Conservation (phyloP, 1,140 invertebrate species). For the Carposina sasakii region DNA sequence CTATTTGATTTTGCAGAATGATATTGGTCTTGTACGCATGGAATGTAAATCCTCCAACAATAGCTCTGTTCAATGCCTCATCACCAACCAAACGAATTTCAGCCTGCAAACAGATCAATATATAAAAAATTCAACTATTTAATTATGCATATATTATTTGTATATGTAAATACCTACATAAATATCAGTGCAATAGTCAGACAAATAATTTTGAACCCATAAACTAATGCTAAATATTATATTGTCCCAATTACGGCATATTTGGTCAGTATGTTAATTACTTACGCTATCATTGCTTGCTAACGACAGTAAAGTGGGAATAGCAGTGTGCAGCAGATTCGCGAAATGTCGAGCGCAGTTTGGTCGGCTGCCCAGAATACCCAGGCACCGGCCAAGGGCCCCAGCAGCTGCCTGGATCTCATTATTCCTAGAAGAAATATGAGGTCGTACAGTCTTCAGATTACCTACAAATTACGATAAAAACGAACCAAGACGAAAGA, state of each 20-base stretch:
- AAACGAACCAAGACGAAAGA: conserved; percentile 10
- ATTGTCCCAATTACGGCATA: background rate
- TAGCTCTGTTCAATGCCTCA: conserved; percentile 64
- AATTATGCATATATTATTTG: too few relatives aligned
- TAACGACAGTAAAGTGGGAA: conserved; percentile 55
- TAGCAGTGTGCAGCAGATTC: conserved; percentile 55
- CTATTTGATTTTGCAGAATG: conserved; percentile 62
- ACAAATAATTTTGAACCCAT: too few relatives aligned
- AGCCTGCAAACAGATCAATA: conserved; percentile 44
- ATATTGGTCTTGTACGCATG: conserved; percentile 66
- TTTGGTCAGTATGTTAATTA: conserved; percentile 14
- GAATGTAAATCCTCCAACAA: conserved; percentile 63
- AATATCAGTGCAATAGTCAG: too few relatives aligned
- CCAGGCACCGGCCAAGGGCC: conserved; percentile 59
- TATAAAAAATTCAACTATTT: conserved; percentile 7
- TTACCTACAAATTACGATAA: conserved; percentile 11
- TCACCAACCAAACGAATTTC: conserved; percentile 66
- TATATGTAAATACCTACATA: too few relatives aligned
- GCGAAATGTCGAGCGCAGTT: conserved; percentile 61
- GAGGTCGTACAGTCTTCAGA: conserved; percentile 17
- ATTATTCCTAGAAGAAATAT: conserved; percentile 53
- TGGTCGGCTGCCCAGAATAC: conserved; percentile 55
- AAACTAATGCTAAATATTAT: too few relatives aligned
- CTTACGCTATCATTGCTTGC: conserved; percentile 67
- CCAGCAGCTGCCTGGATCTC: conserved; percentile 61